phyloP scores from a whole-genome alignment of 2,797 vertebrate species.

The Sebastes miniatus region DNA sequence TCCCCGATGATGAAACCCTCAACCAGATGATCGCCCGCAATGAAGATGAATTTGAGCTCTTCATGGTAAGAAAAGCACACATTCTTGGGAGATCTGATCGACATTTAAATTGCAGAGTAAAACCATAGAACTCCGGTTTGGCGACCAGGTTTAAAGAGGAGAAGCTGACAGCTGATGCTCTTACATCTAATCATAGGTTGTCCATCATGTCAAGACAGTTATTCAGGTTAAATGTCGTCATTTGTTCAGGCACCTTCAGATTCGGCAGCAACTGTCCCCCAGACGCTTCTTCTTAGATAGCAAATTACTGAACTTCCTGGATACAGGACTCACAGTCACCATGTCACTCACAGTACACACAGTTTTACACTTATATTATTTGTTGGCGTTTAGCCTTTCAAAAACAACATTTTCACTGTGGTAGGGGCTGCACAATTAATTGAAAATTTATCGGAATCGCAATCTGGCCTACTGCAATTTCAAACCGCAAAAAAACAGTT shows the following conservation, averaged over 20 bases:
- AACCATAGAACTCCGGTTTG: not conserved
- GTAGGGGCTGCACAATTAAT: no score
- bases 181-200: not conserved
- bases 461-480: no score
- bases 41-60: conserved; percentile 98
- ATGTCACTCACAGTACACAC: not conserved
- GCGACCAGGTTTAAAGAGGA: not conserved
- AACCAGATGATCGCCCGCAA: conserved; percentile 98
- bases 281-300: not conserved
- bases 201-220: not conserved
- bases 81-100: not conserved
- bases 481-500: no score
- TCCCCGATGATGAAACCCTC: conserved; percentile 97
- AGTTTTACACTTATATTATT: not conserved
- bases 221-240: not conserved
- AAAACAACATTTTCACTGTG: no score
- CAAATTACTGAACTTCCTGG: not conserved
- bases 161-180: not conserved
- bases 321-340: not conserved
- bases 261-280: not conserved
- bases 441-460: no score
- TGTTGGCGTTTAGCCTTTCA: not conserved
- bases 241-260: not conserved
- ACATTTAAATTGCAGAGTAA: not conserved
- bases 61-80: conserved; percentile 87